These are phyloP conservation scores for Drosophila paulistorum DNA, from an alignment of 1,140 invertebrate species.

Conservation along the genomic window DNA sequence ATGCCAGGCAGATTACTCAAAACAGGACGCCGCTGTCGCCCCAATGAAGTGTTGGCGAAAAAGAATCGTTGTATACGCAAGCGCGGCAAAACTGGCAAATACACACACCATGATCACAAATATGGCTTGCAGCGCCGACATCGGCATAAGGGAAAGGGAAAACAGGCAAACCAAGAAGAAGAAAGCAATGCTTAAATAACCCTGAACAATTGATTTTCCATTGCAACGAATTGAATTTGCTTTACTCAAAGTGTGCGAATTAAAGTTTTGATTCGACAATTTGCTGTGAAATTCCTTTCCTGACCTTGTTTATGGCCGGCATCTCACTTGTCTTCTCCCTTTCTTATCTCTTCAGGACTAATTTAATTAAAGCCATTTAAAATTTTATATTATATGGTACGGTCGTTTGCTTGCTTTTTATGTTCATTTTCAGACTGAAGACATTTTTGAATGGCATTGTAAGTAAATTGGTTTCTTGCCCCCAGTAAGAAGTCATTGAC, in stretches of 20 bases:
- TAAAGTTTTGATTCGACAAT: not conserved
- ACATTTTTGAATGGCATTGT: constrained; percentile 39
- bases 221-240: not conserved
- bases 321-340: not conserved
- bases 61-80: constrained; percentile 47
- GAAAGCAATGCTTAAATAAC: no score
- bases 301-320: not conserved
- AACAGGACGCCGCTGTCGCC: constrained; percentile 28
- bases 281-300: constrained; percentile 1
- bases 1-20: constrained; percentile 39
- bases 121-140: constrained; percentile 10
- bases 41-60: constrained; percentile 43
- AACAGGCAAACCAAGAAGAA: no score
- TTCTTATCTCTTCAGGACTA: constrained; percentile 16
- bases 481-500: constrained; percentile 55
- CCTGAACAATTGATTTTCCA: no score
- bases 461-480: constrained; percentile 60
- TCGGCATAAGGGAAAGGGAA: not conserved
- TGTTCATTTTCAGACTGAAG: constrained; percentile 18
- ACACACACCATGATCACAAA: constrained; percentile 41
- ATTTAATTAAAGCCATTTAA: constrained; percentile 52
- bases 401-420: constrained; percentile 49
- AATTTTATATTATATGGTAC: constrained; percentile 42
- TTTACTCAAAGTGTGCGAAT: not conserved
- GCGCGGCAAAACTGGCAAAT: constrained; percentile 15